Conservation (phyloP, 2,113 vertebrate genomes). For the Bambusicola thoracicus region DNA sequence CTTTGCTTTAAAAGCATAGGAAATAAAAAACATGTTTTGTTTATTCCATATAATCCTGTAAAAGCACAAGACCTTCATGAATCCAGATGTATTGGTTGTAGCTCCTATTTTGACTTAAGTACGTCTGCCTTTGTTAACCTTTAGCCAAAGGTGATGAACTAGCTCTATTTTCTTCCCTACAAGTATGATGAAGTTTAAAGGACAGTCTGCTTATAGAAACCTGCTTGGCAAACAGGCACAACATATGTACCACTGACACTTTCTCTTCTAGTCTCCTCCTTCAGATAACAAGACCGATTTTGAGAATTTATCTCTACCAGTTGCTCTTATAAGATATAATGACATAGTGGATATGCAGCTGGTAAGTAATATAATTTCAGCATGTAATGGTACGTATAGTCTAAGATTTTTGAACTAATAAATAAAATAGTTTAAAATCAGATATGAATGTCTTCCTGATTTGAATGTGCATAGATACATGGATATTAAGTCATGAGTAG, state of each 20-base stretch:
- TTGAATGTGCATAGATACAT: background rate
- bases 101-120: background rate
- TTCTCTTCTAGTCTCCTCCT: conserved; percentile 78
- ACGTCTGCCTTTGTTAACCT: background rate
- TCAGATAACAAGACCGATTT: conserved; percentile 83
- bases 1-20: background rate
- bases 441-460: background rate
- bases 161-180: background rate
- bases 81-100: background rate
- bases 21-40: background rate
- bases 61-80: background rate
- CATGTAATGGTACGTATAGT: background rate
- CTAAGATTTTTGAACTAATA: background rate
- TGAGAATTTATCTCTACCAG: conserved; percentile 81
- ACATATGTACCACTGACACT: background rate
- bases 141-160: background rate
- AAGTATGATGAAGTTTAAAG: background rate
- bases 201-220: background rate
- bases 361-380: conserved; percentile 75
- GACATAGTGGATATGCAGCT: conserved; percentile 84
- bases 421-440: background rate
- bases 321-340: conserved; percentile 85
- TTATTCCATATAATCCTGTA: background rate
- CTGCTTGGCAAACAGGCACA: background rate
- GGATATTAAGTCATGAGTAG: background rate